These are phyloP conservation scores for Melanophora roralis DNA, from an alignment of 2,888 invertebrate genomes.

Conservation along the genomic window DNA sequence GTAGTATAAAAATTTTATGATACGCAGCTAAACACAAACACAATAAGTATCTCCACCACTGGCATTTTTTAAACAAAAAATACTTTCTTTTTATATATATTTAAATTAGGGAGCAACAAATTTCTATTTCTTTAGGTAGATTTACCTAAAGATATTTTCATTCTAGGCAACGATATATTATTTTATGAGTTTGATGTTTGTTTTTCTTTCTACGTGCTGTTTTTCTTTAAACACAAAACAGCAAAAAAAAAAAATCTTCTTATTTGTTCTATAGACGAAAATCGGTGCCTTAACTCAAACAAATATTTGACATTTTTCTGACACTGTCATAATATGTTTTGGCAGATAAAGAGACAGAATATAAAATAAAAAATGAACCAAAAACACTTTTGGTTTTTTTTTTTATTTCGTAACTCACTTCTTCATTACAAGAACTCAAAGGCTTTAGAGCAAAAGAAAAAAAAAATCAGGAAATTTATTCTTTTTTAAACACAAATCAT, in stretches of 20 bases:
- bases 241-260: slow-evolving; percentile 11
- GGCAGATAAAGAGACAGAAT: slow-evolving; percentile 30
- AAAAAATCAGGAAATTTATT: background rate
- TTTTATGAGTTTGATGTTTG: no score
- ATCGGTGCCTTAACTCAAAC: slow-evolving; percentile 32
- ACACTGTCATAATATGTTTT: slow-evolving; percentile 62
- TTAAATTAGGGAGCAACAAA: no score
- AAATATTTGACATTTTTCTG: slow-evolving; percentile 56
- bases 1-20: slow-evolving; percentile 23
- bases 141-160: no score
- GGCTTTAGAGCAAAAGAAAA: slow-evolving; percentile 14
- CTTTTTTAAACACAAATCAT: no score
- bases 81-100: no score
- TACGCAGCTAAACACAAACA: background rate
- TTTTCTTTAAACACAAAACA: slow-evolving; percentile 14
- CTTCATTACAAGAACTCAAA: background rate
- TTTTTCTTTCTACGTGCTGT: background rate
- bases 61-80: no score
- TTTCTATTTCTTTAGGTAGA: no score
- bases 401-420: background rate
- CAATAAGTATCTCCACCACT: no score
- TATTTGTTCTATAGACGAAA: slow-evolving; percentile 44
- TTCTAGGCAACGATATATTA: no score
- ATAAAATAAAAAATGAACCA: slow-evolving; percentile 15
- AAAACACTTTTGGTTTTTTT: slow-evolving; percentile 10